Evolutionary conservation across 2,888 invertebrate species (phyloP).

Genomic region (Pristionchus arcanus): DNA sequence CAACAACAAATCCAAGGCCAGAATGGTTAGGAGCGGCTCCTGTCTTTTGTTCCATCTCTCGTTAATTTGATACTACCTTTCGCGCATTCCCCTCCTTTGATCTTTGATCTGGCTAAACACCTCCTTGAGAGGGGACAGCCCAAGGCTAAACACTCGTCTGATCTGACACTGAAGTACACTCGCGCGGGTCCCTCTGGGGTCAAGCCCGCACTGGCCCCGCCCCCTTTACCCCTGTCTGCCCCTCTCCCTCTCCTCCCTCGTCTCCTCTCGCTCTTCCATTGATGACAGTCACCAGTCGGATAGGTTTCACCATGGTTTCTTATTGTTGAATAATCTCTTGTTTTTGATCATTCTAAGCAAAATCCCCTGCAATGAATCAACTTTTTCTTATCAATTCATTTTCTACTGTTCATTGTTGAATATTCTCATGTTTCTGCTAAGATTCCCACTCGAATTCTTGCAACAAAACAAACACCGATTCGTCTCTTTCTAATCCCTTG

Average conservation of each 20-base stretch:
- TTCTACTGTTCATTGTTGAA: neutral
- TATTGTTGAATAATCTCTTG: neutral
- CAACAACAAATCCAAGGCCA: slow-evolving; percentile 13
- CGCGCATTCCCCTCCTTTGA: slow-evolving; percentile 38
- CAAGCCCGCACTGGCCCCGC: slow-evolving; percentile 10
- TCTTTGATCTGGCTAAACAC: slow-evolving; percentile 48
- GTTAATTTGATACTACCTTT: slow-evolving; percentile 33
- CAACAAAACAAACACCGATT: neutral
- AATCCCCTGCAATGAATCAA: no score
- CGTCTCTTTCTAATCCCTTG: slow-evolving; percentile 22
- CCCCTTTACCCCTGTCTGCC: slow-evolving; percentile 8
- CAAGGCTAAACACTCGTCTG: slow-evolving; percentile 41
- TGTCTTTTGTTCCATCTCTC: slow-evolving; percentile 15
- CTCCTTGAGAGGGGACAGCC: slow-evolving; percentile 37
- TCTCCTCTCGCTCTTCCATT: neutral
- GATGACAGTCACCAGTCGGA: slow-evolving; percentile 23
- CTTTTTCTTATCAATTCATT: no score
- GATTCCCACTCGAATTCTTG: neutral
- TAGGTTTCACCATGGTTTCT: neutral
- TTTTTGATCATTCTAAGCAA: neutral
- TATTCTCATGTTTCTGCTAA: neutral
- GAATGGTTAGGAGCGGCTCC: neutral
- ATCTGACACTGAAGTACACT: slow-evolving; percentile 33
- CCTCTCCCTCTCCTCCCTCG: neutral
- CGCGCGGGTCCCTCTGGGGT: slow-evolving; percentile 12